These are phyloP conservation scores for Galeopterus variegatus DNA, from an alignment of 2,113 vertebrate species.

Conservation along the genomic window DNA sequence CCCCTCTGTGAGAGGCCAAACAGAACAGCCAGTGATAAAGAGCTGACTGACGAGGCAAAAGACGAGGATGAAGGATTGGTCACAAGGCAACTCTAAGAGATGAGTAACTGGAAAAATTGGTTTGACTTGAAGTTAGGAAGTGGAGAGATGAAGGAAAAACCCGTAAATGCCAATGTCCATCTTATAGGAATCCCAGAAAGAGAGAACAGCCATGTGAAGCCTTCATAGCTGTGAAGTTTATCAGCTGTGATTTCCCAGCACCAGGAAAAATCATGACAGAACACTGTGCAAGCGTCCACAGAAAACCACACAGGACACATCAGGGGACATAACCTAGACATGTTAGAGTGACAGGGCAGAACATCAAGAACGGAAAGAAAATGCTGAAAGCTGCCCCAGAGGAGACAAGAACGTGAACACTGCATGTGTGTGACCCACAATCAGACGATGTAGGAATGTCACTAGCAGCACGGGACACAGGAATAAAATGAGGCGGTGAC, in stretches of 20 bases:
- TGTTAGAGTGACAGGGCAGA: neutral
- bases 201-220: neutral
- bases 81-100: neutral
- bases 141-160: neutral
- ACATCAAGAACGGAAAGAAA: neutral
- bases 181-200: neutral
- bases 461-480: neutral
- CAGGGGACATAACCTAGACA: rapidly evolving
- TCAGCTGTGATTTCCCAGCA: neutral
- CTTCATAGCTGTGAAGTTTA: neutral
- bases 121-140: neutral
- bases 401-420: neutral
- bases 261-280: neutral
- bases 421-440: rapidly evolving
- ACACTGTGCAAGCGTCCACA: rapidly evolving
- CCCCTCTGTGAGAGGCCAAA: neutral
- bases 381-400: neutral
- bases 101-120: neutral
- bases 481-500: neutral
- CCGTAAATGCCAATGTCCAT: neutral
- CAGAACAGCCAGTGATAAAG: rapidly evolving
- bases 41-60: neutral
- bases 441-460: neutral
- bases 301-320: neutral
- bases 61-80: rapidly evolving